Conservation (phyloP, 2,888 invertebrate species). For the Folsomia candida region DNA sequence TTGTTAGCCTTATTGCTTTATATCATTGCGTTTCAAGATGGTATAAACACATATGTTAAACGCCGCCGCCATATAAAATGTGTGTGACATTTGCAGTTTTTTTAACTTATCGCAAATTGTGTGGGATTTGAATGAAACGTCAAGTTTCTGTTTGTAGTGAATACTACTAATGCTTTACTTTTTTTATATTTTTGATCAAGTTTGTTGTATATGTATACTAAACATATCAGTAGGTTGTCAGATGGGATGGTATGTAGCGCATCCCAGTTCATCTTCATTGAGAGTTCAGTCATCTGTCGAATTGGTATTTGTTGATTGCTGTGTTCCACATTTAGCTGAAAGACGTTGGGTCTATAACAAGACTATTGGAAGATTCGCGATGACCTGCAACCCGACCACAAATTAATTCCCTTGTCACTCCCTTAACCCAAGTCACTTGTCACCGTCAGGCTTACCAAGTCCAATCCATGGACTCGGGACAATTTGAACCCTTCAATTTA, state of each 20-base stretch:
- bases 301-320: constrained; percentile 15
- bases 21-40: constrained; percentile 2
- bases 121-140: no score
- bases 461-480: background rate
- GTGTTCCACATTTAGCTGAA: background rate
- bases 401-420: constrained; percentile 42
- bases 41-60: no score
- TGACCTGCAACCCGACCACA: constrained; percentile 22
- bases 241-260: background rate
- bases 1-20: background rate
- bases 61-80: no score
- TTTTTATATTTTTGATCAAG: no score
- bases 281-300: constrained; percentile 6
- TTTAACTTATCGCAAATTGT: no score
- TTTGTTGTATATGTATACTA: no score
- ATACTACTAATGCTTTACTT: no score
- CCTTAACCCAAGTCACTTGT: constrained; percentile 21
- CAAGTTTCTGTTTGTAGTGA: no score
- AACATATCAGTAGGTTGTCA: no score
- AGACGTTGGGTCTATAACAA: background rate
- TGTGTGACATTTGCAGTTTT: no score
- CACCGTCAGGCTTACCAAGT: constrained; percentile 10
- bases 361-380: background rate
- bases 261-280: background rate
- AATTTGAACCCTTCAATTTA: constrained; percentile 19